Percentiles rank a stretch among this genome's conserved stretches.
Conservation (phyloP, 1,140 invertebrate species). For the Musca domestica region DNA sequence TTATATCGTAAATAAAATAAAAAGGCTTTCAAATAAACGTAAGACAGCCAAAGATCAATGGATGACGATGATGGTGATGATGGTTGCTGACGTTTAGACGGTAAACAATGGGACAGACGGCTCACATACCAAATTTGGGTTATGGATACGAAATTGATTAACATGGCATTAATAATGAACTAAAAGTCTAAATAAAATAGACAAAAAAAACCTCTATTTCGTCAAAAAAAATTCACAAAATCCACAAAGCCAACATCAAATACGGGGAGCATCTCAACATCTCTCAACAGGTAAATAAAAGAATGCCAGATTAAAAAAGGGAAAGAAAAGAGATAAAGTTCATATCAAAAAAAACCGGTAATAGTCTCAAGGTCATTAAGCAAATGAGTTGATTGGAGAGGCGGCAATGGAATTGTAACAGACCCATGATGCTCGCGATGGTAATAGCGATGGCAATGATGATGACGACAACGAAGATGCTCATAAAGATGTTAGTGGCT, state of each 20-base stretch:
- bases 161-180: conserved; percentile 16
- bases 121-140: conserved; percentile 4
- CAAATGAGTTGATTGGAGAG: conserved; percentile 20
- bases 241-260: not conserved
- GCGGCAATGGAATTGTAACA: conserved; percentile 16
- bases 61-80: too few species aligned
- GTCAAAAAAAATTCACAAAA: not conserved
- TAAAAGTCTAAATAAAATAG: not conserved
- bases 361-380: conserved; percentile 25
- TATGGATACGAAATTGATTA: conserved; percentile 14
- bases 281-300: too few species aligned
- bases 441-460: not conserved
- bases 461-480: not conserved
- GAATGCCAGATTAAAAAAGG: not conserved
- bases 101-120: not conserved
- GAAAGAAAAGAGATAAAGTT: too few species aligned
- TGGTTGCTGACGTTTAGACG: too few species aligned
- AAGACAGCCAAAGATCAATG: too few species aligned
- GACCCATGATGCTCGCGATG: not conserved
- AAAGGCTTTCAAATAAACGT: too few species aligned
- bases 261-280: too few species aligned
- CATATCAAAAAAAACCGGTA: conserved; percentile 25
- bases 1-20: too few species aligned
- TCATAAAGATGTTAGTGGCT: too few species aligned
- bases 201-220: not conserved